A percentile compares a stretch with the other conserved stretches of the same genome.
phyloP scores from a whole-genome alignment of 2,888 invertebrate species.

The Meiosimyza decipiens region DNA sequence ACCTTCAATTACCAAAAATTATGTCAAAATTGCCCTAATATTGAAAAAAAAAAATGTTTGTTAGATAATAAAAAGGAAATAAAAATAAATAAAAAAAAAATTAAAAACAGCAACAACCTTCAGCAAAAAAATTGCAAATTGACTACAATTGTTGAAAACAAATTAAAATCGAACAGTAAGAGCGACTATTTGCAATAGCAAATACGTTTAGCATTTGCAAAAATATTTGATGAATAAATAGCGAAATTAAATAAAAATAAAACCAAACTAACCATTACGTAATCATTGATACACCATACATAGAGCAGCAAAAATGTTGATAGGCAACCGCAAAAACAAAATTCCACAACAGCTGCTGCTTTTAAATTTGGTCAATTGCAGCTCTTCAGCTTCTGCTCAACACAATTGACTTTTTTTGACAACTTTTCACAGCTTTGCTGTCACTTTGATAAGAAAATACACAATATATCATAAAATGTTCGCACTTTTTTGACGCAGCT shows the following conservation, averaged over 20 bases:
- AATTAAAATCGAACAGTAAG: no score
- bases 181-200: no score
- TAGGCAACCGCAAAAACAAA: not conserved
- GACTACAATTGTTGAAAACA: no score
- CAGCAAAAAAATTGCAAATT: not conserved
- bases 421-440: constrained; percentile 15
- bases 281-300: constrained; percentile 24
- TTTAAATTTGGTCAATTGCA: constrained; percentile 4
- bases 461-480: no score
- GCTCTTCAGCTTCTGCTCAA: constrained; percentile 14
- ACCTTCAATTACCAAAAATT: not conserved
- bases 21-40: not conserved
- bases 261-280: constrained; percentile 32
- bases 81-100: not conserved
- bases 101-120: constrained; percentile 6
- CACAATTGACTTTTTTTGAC: constrained; percentile 1
- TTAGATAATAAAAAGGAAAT: constrained; percentile 4
- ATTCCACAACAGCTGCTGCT: not conserved
- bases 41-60: no score
- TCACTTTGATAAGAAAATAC: constrained; percentile 37
- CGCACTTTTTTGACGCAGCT: no score
- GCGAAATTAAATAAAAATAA: not conserved
- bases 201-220: no score
- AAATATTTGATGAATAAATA: not conserved
- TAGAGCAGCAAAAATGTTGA: constrained; percentile 3